Evolutionary conservation across 2,888 invertebrate species (phyloP).

Genomic region (Monopis laevigella): DNA sequence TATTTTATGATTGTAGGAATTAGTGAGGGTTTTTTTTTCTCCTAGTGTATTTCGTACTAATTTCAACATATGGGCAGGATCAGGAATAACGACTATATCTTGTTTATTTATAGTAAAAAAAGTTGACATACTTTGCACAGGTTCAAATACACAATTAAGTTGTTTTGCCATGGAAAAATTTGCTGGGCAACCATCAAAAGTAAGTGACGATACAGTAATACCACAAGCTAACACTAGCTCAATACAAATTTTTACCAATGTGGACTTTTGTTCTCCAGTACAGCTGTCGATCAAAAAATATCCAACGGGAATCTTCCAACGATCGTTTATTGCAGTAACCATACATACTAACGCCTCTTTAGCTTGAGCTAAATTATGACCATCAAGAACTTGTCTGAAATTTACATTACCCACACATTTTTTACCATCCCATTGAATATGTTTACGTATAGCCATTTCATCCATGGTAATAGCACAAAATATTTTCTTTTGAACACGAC

Average conservation of each 20-base stretch:
- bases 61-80: slow-evolving; percentile 15
- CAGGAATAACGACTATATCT: slow-evolving; percentile 11
- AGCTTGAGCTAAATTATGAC: not conserved
- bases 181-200: slow-evolving; percentile 10
- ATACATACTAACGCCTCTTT: slow-evolving; percentile 7
- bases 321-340: not conserved
- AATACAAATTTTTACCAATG: not conserved
- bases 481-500: slow-evolving; percentile 1
- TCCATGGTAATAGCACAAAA: slow-evolving; percentile 8
- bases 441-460: slow-evolving; percentile 4
- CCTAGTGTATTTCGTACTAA: slow-evolving; percentile 14
- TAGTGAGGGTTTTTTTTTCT: slow-evolving; percentile 2
- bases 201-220: not conserved
- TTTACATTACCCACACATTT: slow-evolving; percentile 1
- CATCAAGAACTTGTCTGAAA: not conserved
- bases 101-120: not conserved
- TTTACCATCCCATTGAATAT: not conserved
- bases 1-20: not conserved
- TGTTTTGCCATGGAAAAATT: not conserved
- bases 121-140: not conserved
- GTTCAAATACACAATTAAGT: not conserved
- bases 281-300: slow-evolving; percentile 5
- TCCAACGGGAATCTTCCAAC: slow-evolving; percentile 5
- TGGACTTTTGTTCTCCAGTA: slow-evolving; percentile 2
- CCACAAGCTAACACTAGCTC: not conserved